Conservation (phyloP, 2,113 vertebrate species). For the Phoxinus phoxinus region DNA sequence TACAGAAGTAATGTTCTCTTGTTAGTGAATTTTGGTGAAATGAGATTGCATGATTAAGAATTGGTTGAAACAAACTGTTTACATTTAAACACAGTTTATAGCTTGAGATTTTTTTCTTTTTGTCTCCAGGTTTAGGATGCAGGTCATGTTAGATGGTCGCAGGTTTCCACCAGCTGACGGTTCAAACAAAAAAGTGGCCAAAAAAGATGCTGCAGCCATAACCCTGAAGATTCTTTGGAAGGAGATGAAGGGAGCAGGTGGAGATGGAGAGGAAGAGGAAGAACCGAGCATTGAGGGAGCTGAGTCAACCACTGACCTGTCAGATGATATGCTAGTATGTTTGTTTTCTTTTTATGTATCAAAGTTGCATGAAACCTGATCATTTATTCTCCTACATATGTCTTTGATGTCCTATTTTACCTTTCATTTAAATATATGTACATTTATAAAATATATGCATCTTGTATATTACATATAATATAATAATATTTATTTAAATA, state of each 20-base stretch:
- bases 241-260: slow-evolving; percentile 72
- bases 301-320: slow-evolving; percentile 32
- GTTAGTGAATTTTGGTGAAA: neutral
- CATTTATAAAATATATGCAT: neutral
- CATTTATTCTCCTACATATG: neutral
- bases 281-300: slow-evolving; percentile 50
- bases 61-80: neutral
- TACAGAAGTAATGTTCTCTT: neutral
- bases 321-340: slow-evolving; percentile 54
- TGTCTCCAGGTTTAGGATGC: slow-evolving; percentile 88
- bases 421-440: neutral
- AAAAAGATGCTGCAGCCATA: slow-evolving; percentile 89
- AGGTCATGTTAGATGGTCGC: slow-evolving; percentile 87
- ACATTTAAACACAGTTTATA: neutral
- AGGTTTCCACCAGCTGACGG: slow-evolving; percentile 89
- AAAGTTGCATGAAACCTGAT: neutral
- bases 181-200: slow-evolving; percentile 93
- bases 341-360: neutral
- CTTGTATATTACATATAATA: neutral
- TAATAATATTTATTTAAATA: neutral
- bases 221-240: slow-evolving; percentile 83
- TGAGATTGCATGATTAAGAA: neutral
- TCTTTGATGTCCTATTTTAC: neutral
- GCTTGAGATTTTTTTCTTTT: neutral
- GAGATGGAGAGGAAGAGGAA: slow-evolving; percentile 37